Evolutionary conservation across 1,140 invertebrate species (phyloP).

Genomic region (Parapsyche elsis): DNA sequence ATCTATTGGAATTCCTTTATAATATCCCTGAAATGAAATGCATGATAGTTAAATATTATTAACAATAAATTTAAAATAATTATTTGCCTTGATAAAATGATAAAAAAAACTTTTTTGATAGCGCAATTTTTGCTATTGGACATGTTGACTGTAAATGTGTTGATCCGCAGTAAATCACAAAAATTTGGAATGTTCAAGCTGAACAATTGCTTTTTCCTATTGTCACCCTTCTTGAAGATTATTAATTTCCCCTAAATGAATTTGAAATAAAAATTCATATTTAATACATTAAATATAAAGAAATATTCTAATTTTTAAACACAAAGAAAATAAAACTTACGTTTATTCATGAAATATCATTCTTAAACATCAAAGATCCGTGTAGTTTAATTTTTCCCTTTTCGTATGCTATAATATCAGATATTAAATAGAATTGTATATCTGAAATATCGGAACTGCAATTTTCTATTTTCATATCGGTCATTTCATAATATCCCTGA

Average conservation of each 20-base stretch:
- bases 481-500: slow-evolving; percentile 18
- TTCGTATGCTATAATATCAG: neutral
- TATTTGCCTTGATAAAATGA: too few relatives aligned
- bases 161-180: neutral
- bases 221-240: neutral
- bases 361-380: neutral
- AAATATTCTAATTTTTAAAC: too few relatives aligned
- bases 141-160: neutral
- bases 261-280: neutral
- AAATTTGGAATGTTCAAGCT: slow-evolving; percentile 2
- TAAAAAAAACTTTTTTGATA: slow-evolving; percentile 2
- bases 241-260: neutral
- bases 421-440: neutral
- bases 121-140: neutral
- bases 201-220: neutral
- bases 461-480: neutral
- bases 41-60: too few relatives aligned
- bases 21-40: neutral
- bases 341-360: neutral
- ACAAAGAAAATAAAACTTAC: neutral
- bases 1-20: neutral
- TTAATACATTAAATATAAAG: too few relatives aligned
- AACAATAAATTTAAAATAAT: too few relatives aligned
- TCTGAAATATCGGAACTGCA: neutral
- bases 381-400: neutral